Evolutionary conservation across 2,888 invertebrate species (phyloP).

Genomic region (Lithophane leautieri): DNA sequence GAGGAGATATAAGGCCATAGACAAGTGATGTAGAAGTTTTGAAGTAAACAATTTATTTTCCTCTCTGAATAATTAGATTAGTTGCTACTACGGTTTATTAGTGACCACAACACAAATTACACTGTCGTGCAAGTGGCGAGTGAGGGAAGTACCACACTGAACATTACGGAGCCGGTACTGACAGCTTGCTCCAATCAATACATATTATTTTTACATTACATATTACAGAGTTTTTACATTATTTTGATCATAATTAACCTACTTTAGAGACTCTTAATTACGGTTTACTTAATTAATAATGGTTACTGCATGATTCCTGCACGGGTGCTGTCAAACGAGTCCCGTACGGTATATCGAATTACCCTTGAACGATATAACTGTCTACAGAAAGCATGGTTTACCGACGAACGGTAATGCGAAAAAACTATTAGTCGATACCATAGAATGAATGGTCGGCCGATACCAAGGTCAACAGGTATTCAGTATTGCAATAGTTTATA

Average conservation of each 20-base stretch:
- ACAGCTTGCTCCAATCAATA: slow-evolving; percentile 4
- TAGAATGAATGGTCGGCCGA: too few relatives aligned
- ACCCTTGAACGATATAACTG: too few relatives aligned
- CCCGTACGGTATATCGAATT: too few relatives aligned
- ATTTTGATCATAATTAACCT: slow-evolving; percentile 37
- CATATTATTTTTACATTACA: too few relatives aligned
- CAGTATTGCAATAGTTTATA: not conserved
- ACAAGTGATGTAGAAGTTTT: not conserved
- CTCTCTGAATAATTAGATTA: not conserved
- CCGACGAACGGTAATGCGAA: too few relatives aligned
- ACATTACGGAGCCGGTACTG: not conserved
- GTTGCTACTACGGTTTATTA: not conserved
- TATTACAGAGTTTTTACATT: slow-evolving; percentile 12
- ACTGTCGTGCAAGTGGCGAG: not conserved
- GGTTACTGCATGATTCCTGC: slow-evolving; percentile 1
- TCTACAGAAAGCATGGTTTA: too few relatives aligned
- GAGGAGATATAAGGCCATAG: not conserved
- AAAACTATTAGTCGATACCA: too few relatives aligned
- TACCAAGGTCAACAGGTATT: not conserved
- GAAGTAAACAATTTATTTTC: not conserved
- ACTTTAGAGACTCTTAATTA: slow-evolving; percentile 17
- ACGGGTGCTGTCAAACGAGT: not conserved
- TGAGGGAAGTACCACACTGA: not conserved
- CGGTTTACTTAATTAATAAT: not conserved
- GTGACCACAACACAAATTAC: slow-evolving; percentile 7